Evolutionary conservation across 2,797 vertebrate genomes (phyloP), one percentile per base, ranked within the genome.

Genomic region (Lophotriccus pileatus): DNA sequence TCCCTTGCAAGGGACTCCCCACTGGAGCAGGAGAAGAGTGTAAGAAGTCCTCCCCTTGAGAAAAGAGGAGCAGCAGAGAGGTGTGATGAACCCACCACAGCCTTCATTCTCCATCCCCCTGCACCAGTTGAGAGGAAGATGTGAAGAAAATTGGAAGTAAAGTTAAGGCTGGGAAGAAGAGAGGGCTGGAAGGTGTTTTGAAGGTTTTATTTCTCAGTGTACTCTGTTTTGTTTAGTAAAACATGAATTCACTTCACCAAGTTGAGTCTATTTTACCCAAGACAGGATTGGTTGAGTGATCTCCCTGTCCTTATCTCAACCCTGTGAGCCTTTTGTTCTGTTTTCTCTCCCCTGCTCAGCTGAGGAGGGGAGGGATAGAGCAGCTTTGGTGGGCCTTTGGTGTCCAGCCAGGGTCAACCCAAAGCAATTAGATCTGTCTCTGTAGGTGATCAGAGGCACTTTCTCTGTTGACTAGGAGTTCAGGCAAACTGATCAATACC

Each of bases 301-400:
- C 12, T 64, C 23, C 14, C 23, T 66, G 7, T 7, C 23, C 10
- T 72, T 66, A 43, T 24, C 32, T 53, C 39, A 32, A 14, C 5
- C 12, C 12, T 50, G 10, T 14, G 36, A 47, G 5, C 6, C 20
- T 66, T 66, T 55, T 0, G 0, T 30, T 55, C 4, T 43, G 28
- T n/a, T 66, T 70, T 58, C 46, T 18, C 36, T 72, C 23, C 13
- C 15, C 24, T 39, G 7, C 9, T 28, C 84, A 44, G 46, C 18
- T 60, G n/a, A 60, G 28, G 24, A 66, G 28, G 19, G 20, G 9
- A 67, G 36, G 11, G 52, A 34, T 17, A 39, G 28, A 72, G 7
- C 28, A 12, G 32, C 21, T 60, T 64, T 17, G 8, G 23, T 43
- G 32, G 32, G 17, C 23, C n/a, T 23, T 19, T 66, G 19, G 8